phyloP scores from a whole-genome alignment of 2,888 invertebrate species.

The Andricus curvator region DNA sequence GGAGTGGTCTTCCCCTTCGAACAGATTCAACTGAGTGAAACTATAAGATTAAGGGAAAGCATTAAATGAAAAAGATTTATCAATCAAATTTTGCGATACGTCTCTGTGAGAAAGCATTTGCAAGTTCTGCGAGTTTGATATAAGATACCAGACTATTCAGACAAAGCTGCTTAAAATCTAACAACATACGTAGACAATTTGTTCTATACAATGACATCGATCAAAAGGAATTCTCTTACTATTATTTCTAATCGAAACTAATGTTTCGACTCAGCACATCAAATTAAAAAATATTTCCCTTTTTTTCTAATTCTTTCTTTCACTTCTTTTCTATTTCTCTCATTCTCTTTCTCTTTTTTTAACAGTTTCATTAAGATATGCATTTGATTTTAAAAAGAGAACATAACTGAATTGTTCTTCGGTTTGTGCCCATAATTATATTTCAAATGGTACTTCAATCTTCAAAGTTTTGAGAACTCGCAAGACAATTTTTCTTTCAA shows the following conservation, averaged over 20 bases:
- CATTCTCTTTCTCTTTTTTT: background rate
- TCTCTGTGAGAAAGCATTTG: slow-evolving; percentile 22
- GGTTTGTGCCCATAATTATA: background rate
- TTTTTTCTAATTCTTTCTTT: background rate
- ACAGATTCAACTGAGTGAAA: no score
- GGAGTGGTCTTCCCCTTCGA: no score
- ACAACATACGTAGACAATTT: slow-evolving; percentile 18
- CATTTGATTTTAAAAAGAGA: background rate
- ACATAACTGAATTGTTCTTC: background rate
- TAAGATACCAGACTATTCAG: background rate
- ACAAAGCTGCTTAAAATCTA: slow-evolving; percentile 27
- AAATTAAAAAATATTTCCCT: slow-evolving; percentile 33
- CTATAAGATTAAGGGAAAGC: background rate
- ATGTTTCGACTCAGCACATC: background rate
- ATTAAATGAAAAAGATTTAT: background rate
- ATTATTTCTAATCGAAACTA: background rate
- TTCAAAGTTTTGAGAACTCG: background rate
- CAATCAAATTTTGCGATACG: slow-evolving; percentile 28
- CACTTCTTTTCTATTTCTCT: background rate
- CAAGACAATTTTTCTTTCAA: background rate
- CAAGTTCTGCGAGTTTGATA: background rate
- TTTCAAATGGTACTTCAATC: background rate
- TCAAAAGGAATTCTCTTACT: background rate
- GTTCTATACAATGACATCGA: slow-evolving; percentile 19
- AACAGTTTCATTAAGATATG: background rate